These are phyloP conservation scores for Conchocele bisecta DNA, from an alignment of 2,888 invertebrate species.

Conservation along the genomic window DNA sequence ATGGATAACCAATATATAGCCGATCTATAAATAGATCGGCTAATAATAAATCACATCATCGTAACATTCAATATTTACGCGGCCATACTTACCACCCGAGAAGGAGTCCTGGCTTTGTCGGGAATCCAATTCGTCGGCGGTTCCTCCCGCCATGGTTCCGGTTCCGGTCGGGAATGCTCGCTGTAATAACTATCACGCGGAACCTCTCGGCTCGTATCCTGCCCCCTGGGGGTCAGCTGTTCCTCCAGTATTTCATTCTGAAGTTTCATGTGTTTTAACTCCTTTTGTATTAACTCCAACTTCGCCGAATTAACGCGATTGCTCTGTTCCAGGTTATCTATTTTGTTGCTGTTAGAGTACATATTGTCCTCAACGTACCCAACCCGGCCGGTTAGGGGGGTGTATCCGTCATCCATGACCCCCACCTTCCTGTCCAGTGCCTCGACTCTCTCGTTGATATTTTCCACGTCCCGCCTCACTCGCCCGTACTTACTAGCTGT, in stretches of 20 bases:
- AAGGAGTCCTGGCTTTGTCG: too few species aligned
- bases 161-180: too few species aligned
- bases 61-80: too few species aligned
- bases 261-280: slow-evolving; percentile 33
- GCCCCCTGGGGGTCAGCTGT: too few species aligned
- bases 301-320: slow-evolving; percentile 35
- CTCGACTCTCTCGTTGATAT: slow-evolving; percentile 25
- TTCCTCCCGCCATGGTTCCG: too few species aligned
- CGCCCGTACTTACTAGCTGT: slow-evolving; percentile 17
- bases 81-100: too few species aligned
- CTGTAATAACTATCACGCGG: too few species aligned
- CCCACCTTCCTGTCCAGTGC: slow-evolving; percentile 29
- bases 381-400: slow-evolving; percentile 15
- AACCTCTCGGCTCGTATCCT: too few species aligned
- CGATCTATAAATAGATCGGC: too few species aligned
- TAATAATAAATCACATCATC: too few species aligned
- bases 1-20: too few species aligned
- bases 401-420: slow-evolving; percentile 6
- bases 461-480: slow-evolving; percentile 30
- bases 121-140: too few species aligned
- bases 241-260: slow-evolving; percentile 41
- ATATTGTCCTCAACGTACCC: slow-evolving; percentile 18
- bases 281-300: slow-evolving; percentile 33
- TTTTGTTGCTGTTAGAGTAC: slow-evolving; percentile 8
- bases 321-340: slow-evolving; percentile 24